phyloP scores from a whole-genome alignment of 1,140 invertebrate species.

The Schmidtea mediterranea region DNA sequence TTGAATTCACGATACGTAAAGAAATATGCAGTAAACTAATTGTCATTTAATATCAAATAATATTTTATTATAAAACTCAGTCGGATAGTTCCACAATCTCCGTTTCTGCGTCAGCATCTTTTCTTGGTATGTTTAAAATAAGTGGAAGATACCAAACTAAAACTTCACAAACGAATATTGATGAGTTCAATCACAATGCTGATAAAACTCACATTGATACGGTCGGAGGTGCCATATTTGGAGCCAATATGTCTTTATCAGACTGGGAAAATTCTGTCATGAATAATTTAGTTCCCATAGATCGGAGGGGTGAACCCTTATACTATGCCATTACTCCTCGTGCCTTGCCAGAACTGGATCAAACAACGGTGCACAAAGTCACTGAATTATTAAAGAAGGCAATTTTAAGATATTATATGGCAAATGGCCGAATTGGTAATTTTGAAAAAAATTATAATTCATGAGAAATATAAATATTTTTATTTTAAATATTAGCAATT shows the following conservation, averaged over 20 bases:
- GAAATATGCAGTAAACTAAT: too few relatives aligned
- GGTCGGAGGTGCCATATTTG: conserved; percentile 11
- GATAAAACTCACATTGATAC: conserved; percentile 10
- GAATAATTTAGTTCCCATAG: conserved; percentile 13
- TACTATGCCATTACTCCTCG: conserved; percentile 11
- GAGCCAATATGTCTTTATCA: conserved; percentile 10
- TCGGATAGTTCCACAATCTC: too few relatives aligned
- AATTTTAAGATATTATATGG: conserved; percentile 15
- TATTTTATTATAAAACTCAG: too few relatives aligned
- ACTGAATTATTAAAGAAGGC: conserved; percentile 9
- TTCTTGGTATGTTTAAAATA: too few relatives aligned
- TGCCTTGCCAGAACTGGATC: conserved; percentile 12
- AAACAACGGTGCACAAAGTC: conserved; percentile 8
- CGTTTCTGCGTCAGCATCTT: too few relatives aligned
- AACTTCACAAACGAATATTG: too few relatives aligned
- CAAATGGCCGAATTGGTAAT: conserved; percentile 12
- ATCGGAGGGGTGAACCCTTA: conserved; percentile 15
- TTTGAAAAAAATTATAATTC: too few relatives aligned
- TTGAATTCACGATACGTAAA: too few relatives aligned
- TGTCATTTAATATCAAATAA: too few relatives aligned
- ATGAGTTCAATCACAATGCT: conserved; percentile 7
- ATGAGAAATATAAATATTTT: too few relatives aligned
- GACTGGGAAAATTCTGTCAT: conserved; percentile 11
- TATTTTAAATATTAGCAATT: too few relatives aligned
- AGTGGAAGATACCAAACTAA: too few relatives aligned